Evolutionary conservation across 2,888 invertebrate genomes (phyloP), one percentile per base, ranked within the genome.

Genomic region (Temnothorax ravouxi): DNA sequence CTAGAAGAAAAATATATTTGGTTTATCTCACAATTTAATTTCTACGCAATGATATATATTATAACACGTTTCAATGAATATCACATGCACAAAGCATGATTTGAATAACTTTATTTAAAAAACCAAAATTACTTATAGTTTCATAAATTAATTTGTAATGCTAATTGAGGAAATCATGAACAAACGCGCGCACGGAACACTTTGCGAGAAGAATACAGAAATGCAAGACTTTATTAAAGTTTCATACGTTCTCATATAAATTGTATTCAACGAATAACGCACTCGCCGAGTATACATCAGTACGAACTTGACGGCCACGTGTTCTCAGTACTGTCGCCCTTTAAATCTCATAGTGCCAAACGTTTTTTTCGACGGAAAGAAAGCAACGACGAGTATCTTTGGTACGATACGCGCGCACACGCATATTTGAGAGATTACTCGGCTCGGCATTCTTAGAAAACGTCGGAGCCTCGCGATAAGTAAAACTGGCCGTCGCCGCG

Each of bases 1-100:
- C 87, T 89, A 59, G 2, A 87, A 86, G 21, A 69, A 75, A 50
- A 38, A 41, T 41, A 41, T 41, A 52, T 18, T 56, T 59, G 13
- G 21, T 66, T 66, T 13, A 50, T 50, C 18, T 18, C 4, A 2
- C 9, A 50, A n/a, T 4, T 44, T 8, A 25, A 18, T 2, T 76
- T 44, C 38, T 34, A 38, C 3, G 2, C 5, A 25, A 21, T 41
- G 3, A 29, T 50, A n/a, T 50, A n/a, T 3, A 3, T 69, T 8
- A 34, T n/a, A 52, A 52, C 21, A 34, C 13, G 1, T 11, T 18
- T 4, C 47, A n/a, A 5, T 34, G 2, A 0, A 34, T 6, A 3
- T 50, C 25, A 2, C 25, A 25, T n/a, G n/a, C 15, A 50, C 1
- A 21, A 52, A n/a, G 29, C 50, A 47, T 9, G 9, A 54, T n/a